A percentile compares a stretch with the other conserved stretches of the same genome.
Evolutionary conservation across 2,113 vertebrate genomes (phyloP).

Genomic region (Rafetus swinhoei): DNA sequence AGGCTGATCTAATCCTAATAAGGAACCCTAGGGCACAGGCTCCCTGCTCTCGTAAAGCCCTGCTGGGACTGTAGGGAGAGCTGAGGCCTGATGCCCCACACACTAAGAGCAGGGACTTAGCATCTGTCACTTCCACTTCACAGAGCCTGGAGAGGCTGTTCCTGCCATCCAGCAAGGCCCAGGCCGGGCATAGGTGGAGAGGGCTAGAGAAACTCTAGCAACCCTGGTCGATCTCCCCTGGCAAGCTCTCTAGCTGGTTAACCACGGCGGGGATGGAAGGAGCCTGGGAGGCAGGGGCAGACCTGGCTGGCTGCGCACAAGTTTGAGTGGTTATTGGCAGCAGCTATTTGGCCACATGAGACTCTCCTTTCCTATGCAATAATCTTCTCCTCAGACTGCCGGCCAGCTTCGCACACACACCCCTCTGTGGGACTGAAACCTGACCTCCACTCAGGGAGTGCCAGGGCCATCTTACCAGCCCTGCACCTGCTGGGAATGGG

Average conservation of each 20-base stretch:
- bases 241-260: neutral
- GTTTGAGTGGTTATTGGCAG: neutral
- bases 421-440: neutral
- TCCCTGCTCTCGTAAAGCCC: neutral
- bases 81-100: fast-evolving
- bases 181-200: neutral
- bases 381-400: neutral
- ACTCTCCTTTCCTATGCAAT: neutral
- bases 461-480: neutral
- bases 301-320: neutral
- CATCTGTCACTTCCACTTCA: neutral
- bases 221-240: neutral
- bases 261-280: neutral
- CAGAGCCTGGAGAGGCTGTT: neutral
- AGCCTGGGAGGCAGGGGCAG: neutral
- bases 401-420: neutral
- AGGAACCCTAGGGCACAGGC: neutral
- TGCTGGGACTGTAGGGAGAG: fast-evolving
- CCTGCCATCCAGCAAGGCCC: neutral
- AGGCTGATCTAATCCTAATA: neutral
- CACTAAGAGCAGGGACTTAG: neutral
- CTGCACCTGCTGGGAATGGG: neutral
- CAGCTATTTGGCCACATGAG: neutral
- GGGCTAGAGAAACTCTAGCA: neutral
- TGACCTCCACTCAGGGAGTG: neutral